phyloP scores from a whole-genome alignment of 2,113 vertebrate genomes.

The Callipepla squamata region DNA sequence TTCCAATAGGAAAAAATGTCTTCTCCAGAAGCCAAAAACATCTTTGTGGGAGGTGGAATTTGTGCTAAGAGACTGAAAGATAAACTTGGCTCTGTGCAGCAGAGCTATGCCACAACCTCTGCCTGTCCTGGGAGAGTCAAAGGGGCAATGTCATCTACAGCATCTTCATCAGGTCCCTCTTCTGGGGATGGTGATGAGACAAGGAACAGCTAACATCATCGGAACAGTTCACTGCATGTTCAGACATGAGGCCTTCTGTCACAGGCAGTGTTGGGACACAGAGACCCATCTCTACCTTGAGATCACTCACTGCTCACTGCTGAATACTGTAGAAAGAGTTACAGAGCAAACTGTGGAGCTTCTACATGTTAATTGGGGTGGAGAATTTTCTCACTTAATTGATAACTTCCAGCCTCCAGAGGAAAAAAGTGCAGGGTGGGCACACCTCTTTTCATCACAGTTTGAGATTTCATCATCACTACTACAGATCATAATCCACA shows the following conservation, averaged over 20 bases:
- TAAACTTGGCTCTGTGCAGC: background rate
- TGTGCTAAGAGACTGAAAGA: background rate
- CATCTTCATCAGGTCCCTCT: background rate
- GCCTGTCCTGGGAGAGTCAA: background rate
- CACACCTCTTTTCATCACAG: background rate
- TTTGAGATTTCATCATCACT: background rate
- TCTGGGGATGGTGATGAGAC: background rate
- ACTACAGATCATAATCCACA: background rate
- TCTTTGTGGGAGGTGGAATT: accelerated
- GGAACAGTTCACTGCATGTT: background rate
- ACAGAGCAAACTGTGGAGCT: background rate
- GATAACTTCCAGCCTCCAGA: background rate
- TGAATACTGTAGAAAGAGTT: background rate
- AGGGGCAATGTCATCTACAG: accelerated
- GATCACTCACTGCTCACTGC: background rate
- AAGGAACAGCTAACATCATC: background rate
- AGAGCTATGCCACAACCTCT: accelerated
- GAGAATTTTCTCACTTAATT: background rate
- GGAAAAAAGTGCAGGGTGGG: background rate
- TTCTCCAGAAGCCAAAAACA: background rate
- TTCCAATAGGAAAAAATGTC: background rate
- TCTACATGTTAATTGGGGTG: background rate
- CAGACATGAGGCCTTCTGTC: background rate
- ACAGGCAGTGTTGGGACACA: background rate
- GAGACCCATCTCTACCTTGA: background rate